Evolutionary conservation across 1,140 invertebrate genomes (phyloP).

Genomic region (Dysdera silvatica): DNA sequence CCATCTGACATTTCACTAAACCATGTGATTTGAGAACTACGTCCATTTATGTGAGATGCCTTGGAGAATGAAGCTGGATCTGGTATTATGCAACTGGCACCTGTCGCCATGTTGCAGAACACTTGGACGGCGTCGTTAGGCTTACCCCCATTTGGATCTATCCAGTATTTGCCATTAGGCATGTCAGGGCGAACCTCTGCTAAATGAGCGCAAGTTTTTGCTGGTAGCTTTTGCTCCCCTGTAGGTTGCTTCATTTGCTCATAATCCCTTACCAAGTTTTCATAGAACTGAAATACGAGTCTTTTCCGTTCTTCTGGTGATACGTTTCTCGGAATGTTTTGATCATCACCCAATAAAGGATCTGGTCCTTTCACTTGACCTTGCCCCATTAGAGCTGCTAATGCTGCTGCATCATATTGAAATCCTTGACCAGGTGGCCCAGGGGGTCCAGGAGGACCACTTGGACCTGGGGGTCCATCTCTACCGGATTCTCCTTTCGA

Average conservation of each 20-base stretch:
- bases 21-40: conserved; percentile 35
- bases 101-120: conserved; percentile 62
- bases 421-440: conserved; percentile 59
- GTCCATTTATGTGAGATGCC: conserved; percentile 29
- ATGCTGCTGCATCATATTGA: conserved; percentile 60
- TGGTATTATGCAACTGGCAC: conserved; percentile 64
- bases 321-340: conserved; percentile 61
- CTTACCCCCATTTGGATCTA: conserved; percentile 78
- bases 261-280: conserved; percentile 65
- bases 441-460: conserved; percentile 55
- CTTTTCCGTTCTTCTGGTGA: conserved; percentile 60
- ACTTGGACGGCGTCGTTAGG: conserved; percentile 70
- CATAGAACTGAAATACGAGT: conserved; percentile 66
- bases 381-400: conserved; percentile 59
- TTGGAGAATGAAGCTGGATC: conserved; percentile 50
- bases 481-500: conserved; percentile 33
- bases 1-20: conserved; percentile 39
- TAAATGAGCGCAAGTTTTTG: conserved; percentile 73
- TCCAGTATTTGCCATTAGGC: conserved; percentile 73
- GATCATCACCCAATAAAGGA: conserved; percentile 60
- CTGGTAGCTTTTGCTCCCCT: conserved; percentile 68
- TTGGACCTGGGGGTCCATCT: conserved; percentile 51
- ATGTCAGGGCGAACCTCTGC: conserved; percentile 62
- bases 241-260: conserved; percentile 65
- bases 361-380: conserved; percentile 64